A percentile compares a stretch with the other conserved stretches of the same genome.
Evolutionary conservation across 1,140 invertebrate genomes (phyloP).

Genomic region (Macrotrachela quadricornifera): DNA sequence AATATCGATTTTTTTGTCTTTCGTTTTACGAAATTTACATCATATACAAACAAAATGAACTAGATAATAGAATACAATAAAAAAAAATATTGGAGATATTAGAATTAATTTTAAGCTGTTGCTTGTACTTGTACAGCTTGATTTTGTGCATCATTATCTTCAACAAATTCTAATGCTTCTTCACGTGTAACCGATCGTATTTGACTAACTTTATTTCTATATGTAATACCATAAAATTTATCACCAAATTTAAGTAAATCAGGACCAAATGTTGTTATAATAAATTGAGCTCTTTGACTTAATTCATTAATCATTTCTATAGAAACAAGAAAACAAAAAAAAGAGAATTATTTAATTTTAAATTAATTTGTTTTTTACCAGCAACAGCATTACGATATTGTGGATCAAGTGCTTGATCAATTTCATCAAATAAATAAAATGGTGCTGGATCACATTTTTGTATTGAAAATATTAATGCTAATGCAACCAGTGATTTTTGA

Average conservation of each 20-base stretch:
- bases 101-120: too few relatives aligned
- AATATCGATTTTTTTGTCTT: too few relatives aligned
- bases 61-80: too few relatives aligned
- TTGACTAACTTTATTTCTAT: slow-evolving; percentile 65
- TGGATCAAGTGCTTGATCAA: slow-evolving; percentile 62
- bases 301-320: slow-evolving; percentile 70
- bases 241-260: slow-evolving; percentile 88
- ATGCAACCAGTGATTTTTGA: slow-evolving; percentile 88
- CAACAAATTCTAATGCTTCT: slow-evolving; percentile 9
- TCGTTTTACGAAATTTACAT: too few relatives aligned
- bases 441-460: slow-evolving; percentile 98
- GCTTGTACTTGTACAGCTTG: too few relatives aligned
- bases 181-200: slow-evolving; percentile 1
- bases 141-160: slow-evolving; percentile 7
- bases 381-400: slow-evolving; percentile 90
- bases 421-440: slow-evolving; percentile 98
- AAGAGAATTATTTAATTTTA: not conserved
- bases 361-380: slow-evolving; percentile 24
- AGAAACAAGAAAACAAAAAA: slow-evolving; percentile 11
- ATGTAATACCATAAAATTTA: slow-evolving; percentile 97
- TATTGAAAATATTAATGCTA: slow-evolving; percentile 93
- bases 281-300: slow-evolving; percentile 49
- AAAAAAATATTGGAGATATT: too few relatives aligned
- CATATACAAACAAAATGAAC: too few relatives aligned
- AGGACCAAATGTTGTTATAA: slow-evolving; percentile 93